These are phyloP conservation scores for Myotis myotis DNA, from an alignment of 2,797 vertebrate genomes.

Conservation along the genomic window DNA sequence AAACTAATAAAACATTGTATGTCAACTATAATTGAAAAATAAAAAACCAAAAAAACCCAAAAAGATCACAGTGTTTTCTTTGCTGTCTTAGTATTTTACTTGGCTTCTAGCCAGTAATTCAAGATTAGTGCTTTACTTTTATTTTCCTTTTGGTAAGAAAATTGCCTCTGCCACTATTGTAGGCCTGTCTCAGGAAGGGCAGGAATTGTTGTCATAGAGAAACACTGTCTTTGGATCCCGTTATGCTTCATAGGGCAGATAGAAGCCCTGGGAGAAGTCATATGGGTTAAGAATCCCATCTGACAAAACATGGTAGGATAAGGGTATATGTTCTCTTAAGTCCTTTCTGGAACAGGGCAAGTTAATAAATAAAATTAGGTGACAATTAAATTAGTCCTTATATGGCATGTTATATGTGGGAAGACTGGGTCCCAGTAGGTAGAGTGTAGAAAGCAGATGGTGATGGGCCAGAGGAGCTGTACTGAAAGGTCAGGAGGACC, in stretches of 20 bases:
- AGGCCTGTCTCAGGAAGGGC: background rate
- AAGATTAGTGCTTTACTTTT: background rate
- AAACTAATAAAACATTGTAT: background rate
- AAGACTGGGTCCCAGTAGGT: background rate
- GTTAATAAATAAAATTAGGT: background rate
- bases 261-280: background rate
- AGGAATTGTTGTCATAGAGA: background rate
- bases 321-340: background rate
- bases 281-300: background rate
- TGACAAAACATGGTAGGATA: background rate
- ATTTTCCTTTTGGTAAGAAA: constrained; percentile 6
- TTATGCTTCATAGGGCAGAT: background rate
- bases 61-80: background rate
- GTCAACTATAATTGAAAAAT: background rate
- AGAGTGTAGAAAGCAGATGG: background rate
- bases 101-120: background rate
- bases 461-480: background rate
- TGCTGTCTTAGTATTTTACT: background rate
- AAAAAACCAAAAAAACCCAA: background rate
- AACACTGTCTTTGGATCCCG: background rate
- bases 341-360: constrained; percentile 6
- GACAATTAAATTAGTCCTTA: background rate
- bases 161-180: background rate
- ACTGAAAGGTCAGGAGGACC: background rate
- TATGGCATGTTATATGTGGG: background rate